Evolutionary conservation across 2,113 vertebrate species (phyloP).

Genomic region (Salvelinus sp.): DNA sequence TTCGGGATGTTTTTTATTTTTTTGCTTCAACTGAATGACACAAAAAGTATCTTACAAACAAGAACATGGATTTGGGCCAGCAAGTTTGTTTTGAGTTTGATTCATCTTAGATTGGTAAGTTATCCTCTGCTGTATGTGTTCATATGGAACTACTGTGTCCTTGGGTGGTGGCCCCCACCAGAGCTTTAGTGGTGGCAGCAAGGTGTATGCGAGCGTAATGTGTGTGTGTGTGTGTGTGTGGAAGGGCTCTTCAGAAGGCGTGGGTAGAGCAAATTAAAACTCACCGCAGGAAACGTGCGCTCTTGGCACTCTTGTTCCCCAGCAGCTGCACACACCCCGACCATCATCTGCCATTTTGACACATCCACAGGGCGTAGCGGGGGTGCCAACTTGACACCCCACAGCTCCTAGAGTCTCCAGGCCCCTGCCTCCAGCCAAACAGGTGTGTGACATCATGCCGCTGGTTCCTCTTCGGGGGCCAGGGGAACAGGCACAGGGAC

Average conservation of each 20-base stretch:
- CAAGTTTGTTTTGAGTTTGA: constrained; percentile 52
- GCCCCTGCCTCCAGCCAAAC: constrained; percentile 90
- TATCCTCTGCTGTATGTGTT: background rate
- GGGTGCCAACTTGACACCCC: constrained; percentile 78
- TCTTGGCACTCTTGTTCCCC: constrained; percentile 85
- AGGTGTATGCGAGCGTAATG: background rate
- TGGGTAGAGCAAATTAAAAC: constrained; percentile 81
- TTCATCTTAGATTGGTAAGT: no score
- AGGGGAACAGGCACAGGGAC: constrained; percentile 77
- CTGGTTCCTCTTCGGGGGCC: constrained; percentile 76
- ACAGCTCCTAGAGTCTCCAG: constrained; percentile 75
- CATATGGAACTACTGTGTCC: no score
- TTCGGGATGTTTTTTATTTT: constrained; percentile 52
- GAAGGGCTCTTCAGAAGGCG: constrained; percentile 75
- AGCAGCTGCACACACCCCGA: constrained; percentile 90
- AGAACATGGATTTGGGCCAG: constrained; percentile 22
- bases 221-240: constrained; percentile 59
- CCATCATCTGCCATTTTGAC: constrained; percentile 82
- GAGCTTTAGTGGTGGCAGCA: background rate
- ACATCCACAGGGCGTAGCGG: constrained; percentile 79
- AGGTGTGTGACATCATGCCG: constrained; percentile 92
- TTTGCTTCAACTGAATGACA: constrained; percentile 57
- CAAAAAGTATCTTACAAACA: constrained; percentile 59
- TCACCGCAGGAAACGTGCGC: constrained; percentile 82
- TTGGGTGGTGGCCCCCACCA: no score